Conservation (phyloP, 2,797 vertebrate species). For the Clarias laeviceps region DNA sequence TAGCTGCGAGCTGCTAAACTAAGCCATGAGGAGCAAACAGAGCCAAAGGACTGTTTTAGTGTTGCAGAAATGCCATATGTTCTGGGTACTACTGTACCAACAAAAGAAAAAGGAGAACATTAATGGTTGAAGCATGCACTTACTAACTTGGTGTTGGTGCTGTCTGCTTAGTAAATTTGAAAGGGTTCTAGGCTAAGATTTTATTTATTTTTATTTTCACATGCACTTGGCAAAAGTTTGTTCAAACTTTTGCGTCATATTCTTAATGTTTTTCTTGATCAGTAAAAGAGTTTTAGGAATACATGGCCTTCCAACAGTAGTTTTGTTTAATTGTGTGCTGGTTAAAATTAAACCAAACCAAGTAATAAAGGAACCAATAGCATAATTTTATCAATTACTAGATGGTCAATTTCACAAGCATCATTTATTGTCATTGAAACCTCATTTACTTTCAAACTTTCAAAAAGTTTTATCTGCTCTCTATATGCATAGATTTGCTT, state of each 20-base stretch:
- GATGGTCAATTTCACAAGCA: too few relatives aligned
- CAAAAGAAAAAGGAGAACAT: not conserved
- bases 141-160: not conserved
- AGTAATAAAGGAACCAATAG: not conserved
- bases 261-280: not conserved
- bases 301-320: not conserved
- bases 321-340: not conserved
- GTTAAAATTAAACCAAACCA: not conserved
- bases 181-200: not conserved
- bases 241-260: not conserved
- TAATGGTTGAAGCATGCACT: not conserved
- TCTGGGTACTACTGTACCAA: conserved; percentile 1
- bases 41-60: not conserved
- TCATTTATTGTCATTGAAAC: not conserved
- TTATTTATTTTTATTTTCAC: not conserved
- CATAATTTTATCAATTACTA: not conserved
- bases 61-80: not conserved
- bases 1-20: not conserved
- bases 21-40: not conserved
- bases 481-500: too few relatives aligned
- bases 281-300: too few relatives aligned
- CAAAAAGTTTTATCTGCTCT: not conserved
- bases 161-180: too few relatives aligned
- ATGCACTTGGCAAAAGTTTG: not conserved
- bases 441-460: not conserved